phyloP scores from a whole-genome alignment of 2,888 invertebrate genomes.

The Drosophila kambysellisi region DNA sequence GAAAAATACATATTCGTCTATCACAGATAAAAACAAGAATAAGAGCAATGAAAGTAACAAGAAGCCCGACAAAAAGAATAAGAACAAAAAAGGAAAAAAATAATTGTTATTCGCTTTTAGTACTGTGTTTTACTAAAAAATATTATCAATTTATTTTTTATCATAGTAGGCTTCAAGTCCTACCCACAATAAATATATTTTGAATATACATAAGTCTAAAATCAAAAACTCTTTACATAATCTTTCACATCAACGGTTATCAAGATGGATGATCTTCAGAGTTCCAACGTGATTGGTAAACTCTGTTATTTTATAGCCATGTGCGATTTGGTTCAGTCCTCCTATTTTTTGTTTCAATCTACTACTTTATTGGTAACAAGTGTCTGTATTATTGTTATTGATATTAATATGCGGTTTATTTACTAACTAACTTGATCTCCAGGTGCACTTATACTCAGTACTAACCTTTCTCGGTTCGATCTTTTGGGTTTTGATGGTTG shows the following conservation, averaged over 20 bases:
- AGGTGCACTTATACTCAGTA: conserved; percentile 34
- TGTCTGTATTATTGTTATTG: conserved; percentile 11
- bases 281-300: background rate
- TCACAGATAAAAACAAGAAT: conserved; percentile 5
- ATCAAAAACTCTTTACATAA: background rate
- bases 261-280: background rate
- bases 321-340: conserved; percentile 50
- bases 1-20: background rate
- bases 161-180: conserved; percentile 23
- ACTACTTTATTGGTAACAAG: conserved; percentile 6
- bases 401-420: background rate
- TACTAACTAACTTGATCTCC: background rate
- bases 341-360: conserved; percentile 42
- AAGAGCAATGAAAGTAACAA: conserved; percentile 14
- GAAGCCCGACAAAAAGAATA: conserved; percentile 24
- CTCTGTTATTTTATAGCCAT: conserved; percentile 37
- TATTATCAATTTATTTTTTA: background rate
- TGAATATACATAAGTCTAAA: background rate
- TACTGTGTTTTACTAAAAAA: background rate
- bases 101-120: background rate
- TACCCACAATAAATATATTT: conserved; percentile 36
- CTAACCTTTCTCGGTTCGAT: conserved; percentile 28
- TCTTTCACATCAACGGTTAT: background rate
- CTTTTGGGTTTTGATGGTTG: conserved; percentile 43
- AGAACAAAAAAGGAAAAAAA: conserved; percentile 28